Evolutionary conservation across 2,113 vertebrate genomes (phyloP).

Genomic region (Canis aureus): DNA sequence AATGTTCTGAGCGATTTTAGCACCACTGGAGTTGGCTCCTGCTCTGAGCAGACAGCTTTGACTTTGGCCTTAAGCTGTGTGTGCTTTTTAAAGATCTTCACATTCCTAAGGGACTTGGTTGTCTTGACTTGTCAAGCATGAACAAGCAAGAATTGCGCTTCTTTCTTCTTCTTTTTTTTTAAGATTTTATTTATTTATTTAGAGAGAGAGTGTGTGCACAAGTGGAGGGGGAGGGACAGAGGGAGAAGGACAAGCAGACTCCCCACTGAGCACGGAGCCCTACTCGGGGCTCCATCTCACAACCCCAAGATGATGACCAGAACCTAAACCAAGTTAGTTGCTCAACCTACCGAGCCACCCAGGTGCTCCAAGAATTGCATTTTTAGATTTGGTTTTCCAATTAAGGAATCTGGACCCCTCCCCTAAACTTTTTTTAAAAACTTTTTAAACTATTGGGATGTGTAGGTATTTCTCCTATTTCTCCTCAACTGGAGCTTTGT

Average conservation of each 20-base stretch:
- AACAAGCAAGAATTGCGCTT: neutral
- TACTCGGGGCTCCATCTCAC: neutral
- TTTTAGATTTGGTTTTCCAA: conserved; percentile 12
- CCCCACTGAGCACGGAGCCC: neutral
- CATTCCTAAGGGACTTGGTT: neutral
- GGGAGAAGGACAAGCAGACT: neutral
- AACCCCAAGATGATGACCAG: neutral
- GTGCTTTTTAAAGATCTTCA: neutral
- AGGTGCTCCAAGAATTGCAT: neutral
- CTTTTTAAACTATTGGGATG: neutral
- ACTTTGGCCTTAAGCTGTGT: neutral
- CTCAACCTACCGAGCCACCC: neutral
- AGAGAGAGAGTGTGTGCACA: neutral
- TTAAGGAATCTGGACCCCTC: neutral
- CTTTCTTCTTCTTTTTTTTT: neutral
- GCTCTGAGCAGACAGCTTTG: neutral
- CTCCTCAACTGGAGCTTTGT: neutral
- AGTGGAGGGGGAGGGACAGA: neutral
- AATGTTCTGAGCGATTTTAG: neutral
- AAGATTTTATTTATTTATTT: neutral
- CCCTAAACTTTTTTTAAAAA: neutral
- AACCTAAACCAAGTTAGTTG: neutral
- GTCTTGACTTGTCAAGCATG: neutral
- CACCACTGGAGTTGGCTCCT: neutral
- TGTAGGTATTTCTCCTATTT: neutral